Evolutionary conservation across 1,140 invertebrate genomes (phyloP).

Genomic region (Lerema accius): DNA sequence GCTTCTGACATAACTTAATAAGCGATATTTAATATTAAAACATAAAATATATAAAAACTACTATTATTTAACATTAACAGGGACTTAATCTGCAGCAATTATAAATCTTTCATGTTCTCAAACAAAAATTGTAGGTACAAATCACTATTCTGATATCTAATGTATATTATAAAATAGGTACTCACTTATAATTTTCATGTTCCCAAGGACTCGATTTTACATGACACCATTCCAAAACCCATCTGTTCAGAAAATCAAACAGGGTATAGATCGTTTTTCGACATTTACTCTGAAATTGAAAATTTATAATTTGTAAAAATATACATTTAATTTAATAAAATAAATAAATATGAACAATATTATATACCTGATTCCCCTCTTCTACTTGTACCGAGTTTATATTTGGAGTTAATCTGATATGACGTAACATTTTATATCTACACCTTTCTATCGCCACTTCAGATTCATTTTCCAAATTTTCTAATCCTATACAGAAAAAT

Average conservation of each 20-base stretch:
- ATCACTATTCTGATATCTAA: too few species aligned
- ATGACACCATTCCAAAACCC: conserved; percentile 86
- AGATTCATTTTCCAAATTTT: conserved; percentile 51
- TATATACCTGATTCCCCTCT: conserved; percentile 75
- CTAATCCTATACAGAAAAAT: conserved; percentile 42
- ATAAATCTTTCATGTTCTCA: too few species aligned
- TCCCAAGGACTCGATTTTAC: conserved; percentile 63
- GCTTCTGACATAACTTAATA: too few species aligned
- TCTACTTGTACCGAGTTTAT: conserved; percentile 62
- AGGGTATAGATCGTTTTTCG: conserved; percentile 87
- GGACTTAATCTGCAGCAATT: too few species aligned
- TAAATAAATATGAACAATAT: too few species aligned
- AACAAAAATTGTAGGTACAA: too few species aligned
- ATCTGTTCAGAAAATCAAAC: conserved; percentile 89
- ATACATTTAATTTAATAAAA: too few species aligned
- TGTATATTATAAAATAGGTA: too few species aligned
- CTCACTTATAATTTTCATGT: conserved; percentile 77
- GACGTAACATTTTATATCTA: conserved; percentile 66
- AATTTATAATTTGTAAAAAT: too few species aligned
- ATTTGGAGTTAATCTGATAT: conserved; percentile 69
- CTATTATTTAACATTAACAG: too few species aligned
- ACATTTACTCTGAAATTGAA: conserved; percentile 77
- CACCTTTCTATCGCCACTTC: conserved; percentile 45
- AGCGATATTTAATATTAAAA: too few species aligned
- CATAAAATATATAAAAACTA: too few species aligned